Evolutionary conservation across 2,888 invertebrate species (phyloP), one percentile per base, ranked within the genome.

Genomic region (Lasioglossum villosulum): DNA sequence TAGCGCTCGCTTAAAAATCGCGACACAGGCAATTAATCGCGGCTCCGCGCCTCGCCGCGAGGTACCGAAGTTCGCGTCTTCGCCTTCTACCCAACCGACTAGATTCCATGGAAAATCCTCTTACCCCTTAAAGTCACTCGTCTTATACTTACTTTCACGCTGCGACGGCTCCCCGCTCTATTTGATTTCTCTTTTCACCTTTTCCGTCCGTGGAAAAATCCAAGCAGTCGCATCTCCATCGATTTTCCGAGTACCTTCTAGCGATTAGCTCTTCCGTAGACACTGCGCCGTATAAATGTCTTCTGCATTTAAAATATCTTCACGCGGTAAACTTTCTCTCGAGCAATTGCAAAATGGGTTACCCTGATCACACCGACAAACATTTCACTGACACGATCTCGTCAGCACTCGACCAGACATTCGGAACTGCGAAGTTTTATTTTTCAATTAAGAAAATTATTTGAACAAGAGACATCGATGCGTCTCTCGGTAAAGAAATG

Each of bases 1-100:
- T 89, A 89, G 89, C 84, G 80, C 66, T 42, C 84, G 80, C 70
- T 83, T 83, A 87, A 89, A 89, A 89, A 84, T 89, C 84, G 78
- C 81, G 79, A 78, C 80, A 80, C 91, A 66, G 80, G 42, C 86
- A 84, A 90, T 90, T 90, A 90, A 87, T 87, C 78, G 80, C 66
- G 23, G 30, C 48, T 8, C 23, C 34, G 27, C 19, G 48, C n/a
- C 8, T 39, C 34, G 30, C 75, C 45, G 52, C 48, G 66, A 14
- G 39, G 14, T 10, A 71, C 52, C 2, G 10, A n/a, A 34, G 52
- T 4, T 70, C 42, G 16, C 42, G n/a, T 52, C 42, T 68, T 68
- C 30, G 23, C 45, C 3, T 56, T 16, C n/a, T 39, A 66, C 56
- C 10, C 12, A 10, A n/a, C 45, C 52, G 63, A 63, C 30, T 63